Conservation (phyloP, 2,797 vertebrate species). For the Lepus townsendii region DNA sequence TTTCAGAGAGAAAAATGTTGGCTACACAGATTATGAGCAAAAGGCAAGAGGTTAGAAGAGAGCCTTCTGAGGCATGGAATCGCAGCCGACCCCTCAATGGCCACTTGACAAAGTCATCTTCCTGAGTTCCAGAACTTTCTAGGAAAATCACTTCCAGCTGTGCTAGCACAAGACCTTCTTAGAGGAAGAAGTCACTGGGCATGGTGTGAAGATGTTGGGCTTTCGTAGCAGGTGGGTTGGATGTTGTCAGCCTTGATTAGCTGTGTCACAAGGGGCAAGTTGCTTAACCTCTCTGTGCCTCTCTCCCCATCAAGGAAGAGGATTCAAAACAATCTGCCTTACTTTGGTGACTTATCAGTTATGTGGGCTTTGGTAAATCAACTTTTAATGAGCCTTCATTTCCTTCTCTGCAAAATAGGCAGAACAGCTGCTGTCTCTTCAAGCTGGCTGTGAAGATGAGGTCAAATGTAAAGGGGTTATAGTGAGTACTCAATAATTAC, state of each 20-base stretch:
- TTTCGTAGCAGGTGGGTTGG: background rate
- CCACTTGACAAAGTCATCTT: background rate
- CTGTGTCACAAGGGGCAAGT: background rate
- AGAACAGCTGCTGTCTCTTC: constrained; percentile 18
- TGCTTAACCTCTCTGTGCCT: background rate
- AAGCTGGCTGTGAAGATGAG: background rate
- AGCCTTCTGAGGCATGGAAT: background rate
- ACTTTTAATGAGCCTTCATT: constrained; percentile 17
- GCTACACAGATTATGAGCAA: background rate
- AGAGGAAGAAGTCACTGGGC: background rate
- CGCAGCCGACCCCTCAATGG: background rate
- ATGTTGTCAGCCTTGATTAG: background rate
- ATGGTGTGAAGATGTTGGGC: background rate
- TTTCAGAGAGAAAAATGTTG: background rate
- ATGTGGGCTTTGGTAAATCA: background rate
- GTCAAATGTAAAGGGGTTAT: background rate
- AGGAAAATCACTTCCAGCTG: constrained; percentile 47
- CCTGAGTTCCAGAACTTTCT: constrained; percentile 33
- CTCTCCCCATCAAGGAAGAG: background rate
- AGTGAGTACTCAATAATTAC: background rate
- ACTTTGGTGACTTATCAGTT: background rate
- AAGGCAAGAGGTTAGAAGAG: background rate
- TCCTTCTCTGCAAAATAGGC: background rate
- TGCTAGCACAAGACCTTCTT: background rate
- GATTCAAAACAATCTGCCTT: background rate